These are phyloP conservation scores for Cardiocondyla obscurior DNA, from an alignment of 1,140 invertebrate species.

Conservation along the genomic window DNA sequence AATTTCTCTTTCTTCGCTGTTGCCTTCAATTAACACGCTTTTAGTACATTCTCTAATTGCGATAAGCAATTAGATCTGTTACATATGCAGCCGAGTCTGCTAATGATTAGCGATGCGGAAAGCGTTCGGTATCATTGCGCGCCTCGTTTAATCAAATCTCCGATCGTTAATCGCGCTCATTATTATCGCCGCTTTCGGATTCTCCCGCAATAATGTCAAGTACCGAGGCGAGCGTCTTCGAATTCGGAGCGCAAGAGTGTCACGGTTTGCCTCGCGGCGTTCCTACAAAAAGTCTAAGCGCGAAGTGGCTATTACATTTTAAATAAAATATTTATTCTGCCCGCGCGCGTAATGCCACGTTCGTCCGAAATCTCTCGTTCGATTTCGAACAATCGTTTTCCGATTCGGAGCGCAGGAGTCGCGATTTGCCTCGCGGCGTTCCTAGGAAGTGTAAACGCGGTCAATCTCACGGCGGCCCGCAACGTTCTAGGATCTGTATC, in stretches of 20 bases:
- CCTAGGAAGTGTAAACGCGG: slow-evolving; percentile 29
- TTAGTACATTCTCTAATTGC: slow-evolving; percentile 6
- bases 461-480: slow-evolving; percentile 23
- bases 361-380: no score
- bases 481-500: slow-evolving; percentile 35
- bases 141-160: neutral
- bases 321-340: no score
- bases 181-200: neutral
- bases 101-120: neutral
- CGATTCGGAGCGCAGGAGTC: neutral
- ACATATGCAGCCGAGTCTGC: neutral
- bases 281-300: slow-evolving; percentile 22
- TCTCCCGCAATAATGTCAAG: neutral
- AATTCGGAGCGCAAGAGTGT: neutral
- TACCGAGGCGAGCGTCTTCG: neutral
- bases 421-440: slow-evolving; percentile 2
- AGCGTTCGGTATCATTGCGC: neutral
- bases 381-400: neutral
- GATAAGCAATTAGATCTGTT: neutral
- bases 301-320: no score
- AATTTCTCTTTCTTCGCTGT: neutral
- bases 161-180: neutral
- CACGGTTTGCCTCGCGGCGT: neutral
- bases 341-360: no score
- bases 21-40: slow-evolving; percentile 9